Conservation (phyloP, 2,888 invertebrate genomes). For the Salticus scenicus region DNA sequence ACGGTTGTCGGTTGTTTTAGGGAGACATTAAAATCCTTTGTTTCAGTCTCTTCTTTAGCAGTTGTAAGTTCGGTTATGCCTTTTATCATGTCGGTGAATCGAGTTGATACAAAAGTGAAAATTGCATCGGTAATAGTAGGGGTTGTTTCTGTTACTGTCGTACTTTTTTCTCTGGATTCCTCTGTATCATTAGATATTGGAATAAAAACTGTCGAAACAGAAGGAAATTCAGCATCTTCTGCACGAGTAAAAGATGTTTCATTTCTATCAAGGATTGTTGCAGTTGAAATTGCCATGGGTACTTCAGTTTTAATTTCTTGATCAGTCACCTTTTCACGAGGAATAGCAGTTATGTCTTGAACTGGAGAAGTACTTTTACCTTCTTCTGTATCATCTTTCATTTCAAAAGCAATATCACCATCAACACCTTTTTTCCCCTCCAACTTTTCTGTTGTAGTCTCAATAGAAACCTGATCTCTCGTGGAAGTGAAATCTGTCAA, state of each 20-base stretch:
- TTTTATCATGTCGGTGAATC: conserved; percentile 39
- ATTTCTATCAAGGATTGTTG: neutral
- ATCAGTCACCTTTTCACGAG: too few relatives aligned
- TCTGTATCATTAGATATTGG: neutral
- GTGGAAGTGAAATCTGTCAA: too few relatives aligned
- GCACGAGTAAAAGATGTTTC: too few relatives aligned
- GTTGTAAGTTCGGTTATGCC: conserved; percentile 13
- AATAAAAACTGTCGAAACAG: neutral
- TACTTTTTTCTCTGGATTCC: neutral
- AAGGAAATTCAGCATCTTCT: too few relatives aligned
- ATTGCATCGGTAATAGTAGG: conserved; percentile 36
- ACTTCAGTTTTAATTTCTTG: too few relatives aligned
- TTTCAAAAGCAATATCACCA: neutral
- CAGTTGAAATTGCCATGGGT: neutral
- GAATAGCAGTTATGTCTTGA: too few relatives aligned
- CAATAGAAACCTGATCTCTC: too few relatives aligned
- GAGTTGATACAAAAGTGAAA: conserved; percentile 56
- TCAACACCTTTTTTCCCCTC: too few relatives aligned
- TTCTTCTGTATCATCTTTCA: conserved; percentile 1
- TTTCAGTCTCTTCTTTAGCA: neutral
- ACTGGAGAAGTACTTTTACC: neutral
- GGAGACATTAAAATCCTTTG: neutral
- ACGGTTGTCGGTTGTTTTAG: neutral
- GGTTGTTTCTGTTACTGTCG: neutral
- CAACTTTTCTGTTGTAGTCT: too few relatives aligned